Evolutionary conservation across 2,113 vertebrate genomes (phyloP).

Genomic region (Centropristis striata): DNA sequence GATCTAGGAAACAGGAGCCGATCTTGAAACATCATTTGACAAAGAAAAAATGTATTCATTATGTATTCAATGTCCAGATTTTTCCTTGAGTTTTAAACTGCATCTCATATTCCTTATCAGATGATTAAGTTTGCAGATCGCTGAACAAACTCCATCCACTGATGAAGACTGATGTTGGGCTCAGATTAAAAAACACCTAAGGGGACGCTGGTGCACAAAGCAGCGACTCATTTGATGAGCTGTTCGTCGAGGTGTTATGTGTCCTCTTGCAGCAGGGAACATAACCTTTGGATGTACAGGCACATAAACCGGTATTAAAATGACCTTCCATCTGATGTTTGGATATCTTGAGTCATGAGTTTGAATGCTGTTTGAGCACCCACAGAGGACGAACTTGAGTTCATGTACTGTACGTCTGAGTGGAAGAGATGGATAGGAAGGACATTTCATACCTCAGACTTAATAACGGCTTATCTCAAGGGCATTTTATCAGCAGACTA

Average conservation of each 20-base stretch:
- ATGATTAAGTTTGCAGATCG: background rate
- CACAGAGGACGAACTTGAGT: background rate
- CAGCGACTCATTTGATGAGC: background rate
- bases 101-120: background rate
- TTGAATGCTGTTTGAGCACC: background rate
- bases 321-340: background rate
- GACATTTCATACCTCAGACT: constrained; percentile 1
- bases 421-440: background rate
- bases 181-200: background rate
- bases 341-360: background rate
- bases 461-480: constrained; percentile 39
- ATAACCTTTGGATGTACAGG: background rate
- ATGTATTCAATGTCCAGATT: background rate
- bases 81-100: background rate
- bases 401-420: background rate
- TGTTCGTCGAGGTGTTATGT: background rate
- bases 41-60: background rate
- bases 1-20: background rate
- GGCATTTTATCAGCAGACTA: constrained; percentile 45
- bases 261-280: background rate
- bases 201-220: background rate
- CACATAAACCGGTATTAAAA: background rate
- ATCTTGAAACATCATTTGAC: background rate
- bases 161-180: background rate
- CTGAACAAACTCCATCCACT: background rate